Percentiles rank a stretch among this genome's conserved stretches.
These are phyloP conservation scores for Eptesicus fuscus DNA, from an alignment of 2,113 vertebrate genomes.

Conservation along the genomic window DNA sequence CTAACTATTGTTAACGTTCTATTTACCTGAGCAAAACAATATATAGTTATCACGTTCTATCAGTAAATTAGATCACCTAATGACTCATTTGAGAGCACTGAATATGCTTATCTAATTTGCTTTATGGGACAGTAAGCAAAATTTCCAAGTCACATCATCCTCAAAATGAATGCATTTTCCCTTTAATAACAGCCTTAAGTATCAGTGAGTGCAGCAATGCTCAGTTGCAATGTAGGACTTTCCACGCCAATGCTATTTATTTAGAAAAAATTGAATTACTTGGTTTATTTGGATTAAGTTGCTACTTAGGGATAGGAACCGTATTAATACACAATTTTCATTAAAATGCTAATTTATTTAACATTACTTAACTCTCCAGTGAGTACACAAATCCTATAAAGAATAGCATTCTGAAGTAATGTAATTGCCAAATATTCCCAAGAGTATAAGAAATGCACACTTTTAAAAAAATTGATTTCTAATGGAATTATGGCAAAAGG, in stretches of 20 bases:
- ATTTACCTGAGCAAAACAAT: neutral
- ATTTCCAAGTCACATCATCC: neutral
- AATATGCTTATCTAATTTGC: neutral
- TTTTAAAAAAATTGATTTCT: slow-evolving; percentile 28
- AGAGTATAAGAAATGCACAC: neutral
- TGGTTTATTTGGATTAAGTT: slow-evolving; percentile 28
- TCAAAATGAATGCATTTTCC: neutral
- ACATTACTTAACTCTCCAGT: slow-evolving; percentile 26
- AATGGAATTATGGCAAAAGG: neutral
- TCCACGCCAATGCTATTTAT: slow-evolving; percentile 18
- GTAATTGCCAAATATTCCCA: neutral
- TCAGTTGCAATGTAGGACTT: neutral
- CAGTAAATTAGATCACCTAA: neutral
- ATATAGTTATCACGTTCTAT: neutral
- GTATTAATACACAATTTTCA: slow-evolving; percentile 46
- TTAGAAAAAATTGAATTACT: slow-evolving; percentile 33
- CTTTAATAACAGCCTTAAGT: neutral
- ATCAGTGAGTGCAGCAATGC: neutral
- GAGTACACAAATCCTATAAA: neutral
- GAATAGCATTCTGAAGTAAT: neutral
- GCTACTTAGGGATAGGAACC: neutral
- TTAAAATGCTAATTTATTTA: slow-evolving; percentile 54
- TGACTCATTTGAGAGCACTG: neutral
- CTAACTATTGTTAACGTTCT: neutral
- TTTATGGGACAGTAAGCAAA: neutral